Percentiles rank a stretch among this genome's conserved stretches.
Conservation (phyloP, 2,797 vertebrate species). For the Picus viridis region DNA sequence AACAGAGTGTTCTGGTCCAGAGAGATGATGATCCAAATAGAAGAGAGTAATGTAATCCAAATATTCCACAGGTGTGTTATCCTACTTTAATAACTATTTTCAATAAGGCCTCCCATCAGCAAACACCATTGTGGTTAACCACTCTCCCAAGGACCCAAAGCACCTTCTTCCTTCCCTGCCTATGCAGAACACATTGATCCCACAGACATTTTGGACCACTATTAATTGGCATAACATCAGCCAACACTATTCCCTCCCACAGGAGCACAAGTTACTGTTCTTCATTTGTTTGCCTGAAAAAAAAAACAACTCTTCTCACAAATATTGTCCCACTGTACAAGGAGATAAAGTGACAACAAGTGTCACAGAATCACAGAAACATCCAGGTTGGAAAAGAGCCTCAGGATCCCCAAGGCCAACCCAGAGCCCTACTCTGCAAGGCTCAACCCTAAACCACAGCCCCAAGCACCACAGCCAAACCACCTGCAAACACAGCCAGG, state of each 20-base stretch:
- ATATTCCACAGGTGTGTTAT: not conserved
- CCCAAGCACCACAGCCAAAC: no score
- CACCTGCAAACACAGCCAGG: no score
- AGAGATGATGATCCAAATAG: not conserved
- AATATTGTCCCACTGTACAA: not conserved
- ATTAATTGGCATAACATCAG: not conserved
- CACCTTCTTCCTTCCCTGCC: not conserved
- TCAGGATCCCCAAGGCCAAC: no score
- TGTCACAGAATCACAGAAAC: no score
- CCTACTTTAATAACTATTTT: not conserved
- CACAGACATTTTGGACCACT: not conserved
- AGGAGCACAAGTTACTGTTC: not conserved
- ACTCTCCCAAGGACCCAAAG: no score
- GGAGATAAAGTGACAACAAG: not conserved
- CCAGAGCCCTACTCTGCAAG: no score
- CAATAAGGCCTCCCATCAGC: not conserved
- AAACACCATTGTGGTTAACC: not conserved
- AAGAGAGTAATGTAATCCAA: not conserved
- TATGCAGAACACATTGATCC: not conserved
- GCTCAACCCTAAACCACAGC: no score
- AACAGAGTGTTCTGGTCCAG: not conserved
- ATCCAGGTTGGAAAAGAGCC: no score
- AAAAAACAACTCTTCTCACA: not conserved
- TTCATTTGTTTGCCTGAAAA: not conserved
- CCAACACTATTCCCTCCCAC: accelerated